These are phyloP conservation scores for Stichodactyla mertensii DNA, from an alignment of 64 coral and sea anemone species.

Conservation along the genomic window DNA sequence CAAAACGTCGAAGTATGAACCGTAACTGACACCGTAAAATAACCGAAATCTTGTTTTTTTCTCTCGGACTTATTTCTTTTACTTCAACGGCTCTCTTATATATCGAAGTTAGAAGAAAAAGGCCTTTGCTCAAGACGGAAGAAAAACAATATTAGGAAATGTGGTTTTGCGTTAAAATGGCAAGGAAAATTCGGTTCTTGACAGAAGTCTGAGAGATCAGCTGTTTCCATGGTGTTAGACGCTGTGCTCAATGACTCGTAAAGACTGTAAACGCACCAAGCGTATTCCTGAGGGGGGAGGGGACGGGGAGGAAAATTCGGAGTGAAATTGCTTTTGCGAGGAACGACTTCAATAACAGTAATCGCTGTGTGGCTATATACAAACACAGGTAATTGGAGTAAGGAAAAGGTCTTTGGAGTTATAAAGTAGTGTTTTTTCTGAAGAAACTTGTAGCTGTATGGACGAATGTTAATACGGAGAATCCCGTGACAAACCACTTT, in stretches of 20 bases:
- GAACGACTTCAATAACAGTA: too few relatives aligned
- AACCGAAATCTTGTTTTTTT: background rate
- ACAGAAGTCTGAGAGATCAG: background rate
- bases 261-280: constrained; percentile 28
- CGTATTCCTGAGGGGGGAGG: background rate
- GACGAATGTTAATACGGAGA: too few relatives aligned
- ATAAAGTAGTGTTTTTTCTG: too few relatives aligned
- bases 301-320: background rate
- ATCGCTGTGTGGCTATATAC: too few relatives aligned
- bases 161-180: background rate
- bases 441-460: too few relatives aligned
- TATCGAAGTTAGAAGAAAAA: background rate
- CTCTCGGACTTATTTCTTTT: background rate
- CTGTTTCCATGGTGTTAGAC: constrained; percentile 21
- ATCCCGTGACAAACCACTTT: too few relatives aligned
- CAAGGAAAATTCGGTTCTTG: background rate
- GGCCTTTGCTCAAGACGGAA: background rate
- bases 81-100: background rate
- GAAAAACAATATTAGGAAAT: background rate
- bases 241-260: constrained; percentile 36
- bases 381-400: too few relatives aligned
- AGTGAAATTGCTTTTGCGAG: too few relatives aligned
- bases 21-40: background rate
- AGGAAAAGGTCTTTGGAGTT: too few relatives aligned
- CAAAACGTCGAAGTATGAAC: constrained; percentile 3